Conservation (phyloP, 2,113 vertebrate genomes). For the Microcebus griseorufus region DNA sequence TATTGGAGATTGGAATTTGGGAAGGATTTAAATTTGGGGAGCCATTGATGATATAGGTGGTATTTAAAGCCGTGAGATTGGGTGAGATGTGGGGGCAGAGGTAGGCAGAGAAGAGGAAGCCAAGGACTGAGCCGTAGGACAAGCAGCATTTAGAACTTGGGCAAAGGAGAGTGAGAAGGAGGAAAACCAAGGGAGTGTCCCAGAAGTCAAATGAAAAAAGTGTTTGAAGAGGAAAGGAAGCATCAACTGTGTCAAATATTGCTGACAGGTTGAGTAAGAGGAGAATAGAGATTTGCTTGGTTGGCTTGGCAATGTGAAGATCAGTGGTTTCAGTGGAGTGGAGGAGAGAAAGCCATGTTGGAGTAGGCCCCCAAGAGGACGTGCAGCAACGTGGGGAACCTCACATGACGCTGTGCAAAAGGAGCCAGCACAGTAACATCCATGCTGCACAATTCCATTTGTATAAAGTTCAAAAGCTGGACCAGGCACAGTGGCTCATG, state of each 20-base stretch:
- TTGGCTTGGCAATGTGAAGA: background rate
- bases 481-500: no score
- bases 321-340: background rate
- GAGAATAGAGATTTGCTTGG: background rate
- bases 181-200: background rate
- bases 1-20: background rate
- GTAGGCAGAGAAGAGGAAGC: background rate
- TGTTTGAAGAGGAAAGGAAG: background rate
- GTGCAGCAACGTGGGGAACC: background rate
- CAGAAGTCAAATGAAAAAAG: background rate
- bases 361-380: background rate
- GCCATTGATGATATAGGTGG: background rate
- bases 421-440: background rate
- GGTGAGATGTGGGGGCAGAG: background rate
- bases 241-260: background rate
- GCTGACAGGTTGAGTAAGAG: no score
- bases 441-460: background rate
- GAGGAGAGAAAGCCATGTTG: background rate
- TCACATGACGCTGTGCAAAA: background rate
- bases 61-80: background rate
- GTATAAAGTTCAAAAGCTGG: background rate
- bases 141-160: background rate
- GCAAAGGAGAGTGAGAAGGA: background rate
- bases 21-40: background rate
- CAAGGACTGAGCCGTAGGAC: no score